Percentiles rank a stretch among this genome's conserved stretches.
These are phyloP conservation scores for Chaetophractus vellerosus DNA, from an alignment of 2,797 vertebrate genomes.

Conservation along the genomic window DNA sequence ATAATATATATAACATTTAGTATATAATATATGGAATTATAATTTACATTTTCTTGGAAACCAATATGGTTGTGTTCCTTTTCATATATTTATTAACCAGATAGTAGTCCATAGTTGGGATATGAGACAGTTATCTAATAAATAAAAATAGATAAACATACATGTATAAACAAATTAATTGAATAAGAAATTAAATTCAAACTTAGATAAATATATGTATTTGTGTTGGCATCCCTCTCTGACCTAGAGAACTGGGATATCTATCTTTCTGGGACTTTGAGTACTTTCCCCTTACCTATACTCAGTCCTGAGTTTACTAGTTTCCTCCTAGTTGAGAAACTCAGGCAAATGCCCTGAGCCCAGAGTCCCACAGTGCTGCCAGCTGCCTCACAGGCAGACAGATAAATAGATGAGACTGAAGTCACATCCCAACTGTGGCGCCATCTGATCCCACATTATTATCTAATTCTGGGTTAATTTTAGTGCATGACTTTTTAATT, in stretches of 20 bases:
- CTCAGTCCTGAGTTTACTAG: not conserved
- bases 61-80: not conserved
- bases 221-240: not conserved
- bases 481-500: slow-evolving; percentile 66
- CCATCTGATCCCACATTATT: slow-evolving; percentile 68
- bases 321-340: not conserved
- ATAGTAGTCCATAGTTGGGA: not conserved
- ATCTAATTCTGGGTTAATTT: slow-evolving; percentile 75
- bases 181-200: no score
- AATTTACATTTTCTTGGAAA: not conserved
- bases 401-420: slow-evolving; percentile 71
- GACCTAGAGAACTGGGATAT: not conserved
- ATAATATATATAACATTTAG: no score
- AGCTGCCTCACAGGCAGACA: slow-evolving; percentile 41
- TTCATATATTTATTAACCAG: not conserved
- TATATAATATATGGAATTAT: no score
- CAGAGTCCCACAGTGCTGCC: not conserved
- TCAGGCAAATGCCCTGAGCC: not conserved
- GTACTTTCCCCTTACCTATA: not conserved
- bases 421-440: slow-evolving; percentile 57
- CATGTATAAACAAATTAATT: no score
- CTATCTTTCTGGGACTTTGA: not conserved
- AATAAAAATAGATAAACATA: no score
- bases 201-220: not conserved
- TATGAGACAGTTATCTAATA: not conserved